A percentile compares a stretch with the other conserved stretches of the same genome.
Conservation (phyloP, 1,140 invertebrate genomes). For the Tetranychus cinnabarinus region DNA sequence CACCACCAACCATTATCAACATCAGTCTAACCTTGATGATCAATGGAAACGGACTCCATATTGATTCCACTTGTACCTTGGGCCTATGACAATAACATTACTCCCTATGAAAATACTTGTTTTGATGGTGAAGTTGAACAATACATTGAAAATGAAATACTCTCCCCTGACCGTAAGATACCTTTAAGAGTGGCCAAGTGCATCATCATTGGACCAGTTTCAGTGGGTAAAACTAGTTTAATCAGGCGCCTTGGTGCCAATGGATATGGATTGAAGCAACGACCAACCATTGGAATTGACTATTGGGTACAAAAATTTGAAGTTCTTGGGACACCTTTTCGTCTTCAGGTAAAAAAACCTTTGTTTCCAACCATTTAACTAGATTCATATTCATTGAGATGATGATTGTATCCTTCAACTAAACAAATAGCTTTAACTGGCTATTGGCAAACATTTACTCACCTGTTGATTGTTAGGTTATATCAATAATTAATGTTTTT, state of each 20-base stretch:
- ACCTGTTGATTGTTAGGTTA: no score
- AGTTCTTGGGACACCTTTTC: constrained; percentile 43
- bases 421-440: no score
- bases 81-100: neutral
- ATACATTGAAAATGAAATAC: neutral
- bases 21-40: neutral
- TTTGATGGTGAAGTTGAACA: neutral
- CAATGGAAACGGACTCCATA: neutral
- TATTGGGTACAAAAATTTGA: constrained; percentile 66
- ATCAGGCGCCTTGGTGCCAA: constrained; percentile 22
- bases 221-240: constrained; percentile 28
- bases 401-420: no score
- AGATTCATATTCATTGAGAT: no score
- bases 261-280: constrained; percentile 32
- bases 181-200: constrained; percentile 8
- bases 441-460: no score
- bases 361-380: neutral
- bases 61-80: neutral
- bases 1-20: no score
- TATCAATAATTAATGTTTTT: no score
- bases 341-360: neutral
- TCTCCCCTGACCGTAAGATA: neutral
- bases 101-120: neutral
- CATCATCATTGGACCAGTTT: constrained; percentile 27
- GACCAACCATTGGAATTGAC: constrained; percentile 69